phyloP scores from a whole-genome alignment of 2,888 invertebrate species.

The Pollenia angustigena region DNA sequence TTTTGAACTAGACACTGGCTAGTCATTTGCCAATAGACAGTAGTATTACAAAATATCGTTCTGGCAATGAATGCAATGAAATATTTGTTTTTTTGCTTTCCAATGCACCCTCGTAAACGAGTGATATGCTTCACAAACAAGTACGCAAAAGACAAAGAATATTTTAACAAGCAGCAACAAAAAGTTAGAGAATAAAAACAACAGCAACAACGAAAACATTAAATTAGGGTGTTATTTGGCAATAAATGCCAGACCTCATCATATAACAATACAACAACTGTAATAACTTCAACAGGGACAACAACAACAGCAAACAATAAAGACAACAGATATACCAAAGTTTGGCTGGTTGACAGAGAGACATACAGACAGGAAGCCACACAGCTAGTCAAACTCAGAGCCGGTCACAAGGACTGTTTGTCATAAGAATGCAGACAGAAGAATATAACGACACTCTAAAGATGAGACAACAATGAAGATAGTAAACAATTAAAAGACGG shows the following conservation, averaged over 20 bases:
- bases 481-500: constrained; percentile 68
- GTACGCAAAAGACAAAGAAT: constrained; percentile 29
- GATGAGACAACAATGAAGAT: constrained; percentile 35
- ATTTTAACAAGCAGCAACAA: constrained; percentile 23
- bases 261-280: constrained; percentile 55
- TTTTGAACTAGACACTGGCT: no score
- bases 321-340: constrained; percentile 31
- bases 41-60: no score
- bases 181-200: not conserved
- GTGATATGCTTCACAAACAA: constrained; percentile 9
- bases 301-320: constrained; percentile 32
- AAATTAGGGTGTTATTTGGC: constrained; percentile 70
- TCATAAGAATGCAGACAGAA: constrained; percentile 18
- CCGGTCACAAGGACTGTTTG: not conserved
- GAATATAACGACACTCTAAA: constrained; percentile 37
- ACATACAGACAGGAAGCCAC: constrained; percentile 42
- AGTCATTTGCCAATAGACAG: no score
- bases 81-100: not conserved
- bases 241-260: constrained; percentile 66
- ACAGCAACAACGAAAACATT: constrained; percentile 34
- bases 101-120: not conserved
- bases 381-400: not conserved
- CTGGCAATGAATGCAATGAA: no score
- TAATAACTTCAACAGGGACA: constrained; percentile 26
- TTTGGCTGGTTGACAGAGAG: constrained; percentile 54